A percentile compares a stretch with the other conserved stretches of the same genome.
Evolutionary conservation across 2,113 vertebrate genomes (phyloP).

Genomic region (Nibea coibor): DNA sequence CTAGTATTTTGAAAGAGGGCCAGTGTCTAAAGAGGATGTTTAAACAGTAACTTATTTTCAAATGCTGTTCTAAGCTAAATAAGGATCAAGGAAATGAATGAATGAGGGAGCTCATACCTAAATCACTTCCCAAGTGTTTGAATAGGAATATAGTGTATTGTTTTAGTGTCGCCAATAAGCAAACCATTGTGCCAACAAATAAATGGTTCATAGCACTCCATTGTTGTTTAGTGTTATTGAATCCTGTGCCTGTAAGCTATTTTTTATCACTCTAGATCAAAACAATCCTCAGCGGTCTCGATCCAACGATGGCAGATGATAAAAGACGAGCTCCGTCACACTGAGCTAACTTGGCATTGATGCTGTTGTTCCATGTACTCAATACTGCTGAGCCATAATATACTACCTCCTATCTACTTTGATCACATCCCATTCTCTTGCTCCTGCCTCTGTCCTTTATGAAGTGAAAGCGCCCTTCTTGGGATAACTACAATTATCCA

Average conservation of each 20-base stretch:
- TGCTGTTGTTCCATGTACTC: background rate
- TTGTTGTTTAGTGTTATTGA: background rate
- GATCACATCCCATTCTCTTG: background rate
- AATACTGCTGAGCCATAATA: background rate
- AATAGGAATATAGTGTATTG: too few species aligned
- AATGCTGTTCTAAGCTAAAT: background rate
- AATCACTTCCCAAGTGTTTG: background rate
- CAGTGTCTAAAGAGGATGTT: background rate
- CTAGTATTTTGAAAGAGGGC: background rate
- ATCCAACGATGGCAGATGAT: background rate
- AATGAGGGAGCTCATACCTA: background rate
- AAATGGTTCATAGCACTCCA: background rate
- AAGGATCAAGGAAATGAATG: background rate
- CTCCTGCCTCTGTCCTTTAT: background rate
- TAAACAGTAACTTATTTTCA: background rate
- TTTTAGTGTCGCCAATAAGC: background rate
- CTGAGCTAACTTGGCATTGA: background rate
- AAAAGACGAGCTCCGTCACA: background rate
- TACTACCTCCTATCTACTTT: background rate
- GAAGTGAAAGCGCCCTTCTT: background rate
- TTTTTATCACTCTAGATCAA: slow-evolving; percentile 1
- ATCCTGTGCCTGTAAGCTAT: background rate
- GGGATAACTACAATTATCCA: background rate
- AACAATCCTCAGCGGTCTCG: background rate
- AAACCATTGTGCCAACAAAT: background rate